phyloP scores from a whole-genome alignment of 1,140 invertebrate species.

The Bombus sylvicola region DNA sequence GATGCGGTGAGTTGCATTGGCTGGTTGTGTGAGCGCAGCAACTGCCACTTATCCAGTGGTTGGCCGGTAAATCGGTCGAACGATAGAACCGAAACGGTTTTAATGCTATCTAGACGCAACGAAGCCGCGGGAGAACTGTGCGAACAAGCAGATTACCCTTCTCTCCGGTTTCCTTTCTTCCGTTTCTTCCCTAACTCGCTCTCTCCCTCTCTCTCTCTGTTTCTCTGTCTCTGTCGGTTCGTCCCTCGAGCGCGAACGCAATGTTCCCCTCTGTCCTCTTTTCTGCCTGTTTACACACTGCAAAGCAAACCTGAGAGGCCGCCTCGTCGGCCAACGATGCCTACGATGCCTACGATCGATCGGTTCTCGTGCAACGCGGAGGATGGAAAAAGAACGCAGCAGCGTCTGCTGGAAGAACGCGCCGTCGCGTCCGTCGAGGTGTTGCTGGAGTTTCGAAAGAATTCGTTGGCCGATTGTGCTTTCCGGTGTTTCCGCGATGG shows the following conservation, averaged over 20 bases:
- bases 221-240: neutral
- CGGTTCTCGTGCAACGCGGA: constrained; percentile 29
- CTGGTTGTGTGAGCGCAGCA: constrained; percentile 17
- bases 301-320: constrained; percentile 44
- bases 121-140: neutral
- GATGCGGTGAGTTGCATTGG: neutral
- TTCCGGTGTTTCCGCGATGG: neutral
- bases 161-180: neutral
- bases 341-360: constrained; percentile 56
- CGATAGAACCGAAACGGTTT: constrained; percentile 52
- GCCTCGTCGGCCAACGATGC: constrained; percentile 38
- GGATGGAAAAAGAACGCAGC: constrained; percentile 32
- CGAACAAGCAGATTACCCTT: neutral
- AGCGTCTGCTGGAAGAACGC: neutral
- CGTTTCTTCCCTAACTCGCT: neutral
- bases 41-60: constrained; percentile 69
- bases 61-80: constrained; percentile 63
- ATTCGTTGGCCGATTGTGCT: neutral
- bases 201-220: neutral
- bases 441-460: neutral
- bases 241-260: constrained; percentile 29
- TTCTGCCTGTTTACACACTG: constrained; percentile 61
- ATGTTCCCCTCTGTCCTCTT: constrained; percentile 59
- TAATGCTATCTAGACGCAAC: constrained; percentile 32
- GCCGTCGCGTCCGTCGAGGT: neutral